These are phyloP conservation scores for Anhinga anhinga DNA, from an alignment of 2,113 vertebrate species.

Conservation along the genomic window DNA sequence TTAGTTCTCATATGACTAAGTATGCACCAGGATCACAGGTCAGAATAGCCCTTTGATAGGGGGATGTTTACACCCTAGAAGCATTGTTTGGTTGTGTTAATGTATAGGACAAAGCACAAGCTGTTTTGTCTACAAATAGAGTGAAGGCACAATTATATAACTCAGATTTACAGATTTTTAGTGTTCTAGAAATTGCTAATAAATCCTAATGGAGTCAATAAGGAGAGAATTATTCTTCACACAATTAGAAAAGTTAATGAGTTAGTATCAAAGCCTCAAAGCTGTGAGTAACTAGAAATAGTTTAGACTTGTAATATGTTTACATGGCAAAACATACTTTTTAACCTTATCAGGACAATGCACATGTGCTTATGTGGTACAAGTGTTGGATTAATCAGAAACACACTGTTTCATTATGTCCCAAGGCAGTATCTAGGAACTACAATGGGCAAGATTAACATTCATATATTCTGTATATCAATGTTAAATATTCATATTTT, in stretches of 20 bases:
- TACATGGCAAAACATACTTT: slow-evolving; percentile 63
- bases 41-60: fast-evolving
- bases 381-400: slow-evolving; percentile 60
- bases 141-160: neutral
- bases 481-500: slow-evolving; percentile 62
- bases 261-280: slow-evolving; percentile 53
- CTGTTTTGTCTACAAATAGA: neutral
- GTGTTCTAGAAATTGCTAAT: slow-evolving; percentile 29
- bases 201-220: slow-evolving; percentile 25
- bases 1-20: neutral
- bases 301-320: slow-evolving; percentile 59
- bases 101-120: neutral
- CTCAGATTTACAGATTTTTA: neutral
- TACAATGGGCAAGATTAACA: slow-evolving; percentile 43
- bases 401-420: neutral
- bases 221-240: slow-evolving; percentile 41
- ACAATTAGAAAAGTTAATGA: slow-evolving; percentile 32
- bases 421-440: slow-evolving; percentile 28
- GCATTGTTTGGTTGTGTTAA: neutral
- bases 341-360: slow-evolving; percentile 67
- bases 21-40: neutral
- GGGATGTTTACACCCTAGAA: neutral
- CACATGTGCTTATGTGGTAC: slow-evolving; percentile 40
- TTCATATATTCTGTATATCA: slow-evolving; percentile 50
- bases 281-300: slow-evolving; percentile 21